These are phyloP conservation scores for Heliconius cydno DNA, from an alignment of 2,888 invertebrate genomes.

Conservation along the genomic window DNA sequence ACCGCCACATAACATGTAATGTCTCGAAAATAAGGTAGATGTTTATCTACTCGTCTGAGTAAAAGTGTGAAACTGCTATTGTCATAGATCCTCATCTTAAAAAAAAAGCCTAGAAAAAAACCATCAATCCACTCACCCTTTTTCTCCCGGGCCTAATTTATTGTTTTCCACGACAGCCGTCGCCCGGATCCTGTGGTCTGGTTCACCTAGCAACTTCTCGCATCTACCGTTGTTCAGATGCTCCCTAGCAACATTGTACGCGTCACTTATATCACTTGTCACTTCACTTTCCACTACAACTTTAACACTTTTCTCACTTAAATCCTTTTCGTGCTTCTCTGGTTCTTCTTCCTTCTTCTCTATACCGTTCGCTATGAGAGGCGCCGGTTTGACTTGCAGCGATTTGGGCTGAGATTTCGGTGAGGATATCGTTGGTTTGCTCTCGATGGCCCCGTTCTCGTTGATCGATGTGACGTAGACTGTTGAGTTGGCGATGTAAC, in stretches of 20 bases:
- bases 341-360: constrained; percentile 63
- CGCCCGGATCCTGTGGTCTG: constrained; percentile 84
- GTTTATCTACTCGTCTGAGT: too few relatives aligned
- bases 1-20: background rate
- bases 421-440: constrained; percentile 76
- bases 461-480: constrained; percentile 92
- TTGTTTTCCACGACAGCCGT: constrained; percentile 85
- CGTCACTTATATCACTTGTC: constrained; percentile 74
- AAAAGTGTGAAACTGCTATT: too few relatives aligned
- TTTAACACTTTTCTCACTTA: constrained; percentile 72
- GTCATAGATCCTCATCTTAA: background rate
- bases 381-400: constrained; percentile 76
- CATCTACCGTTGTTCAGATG: constrained; percentile 87
- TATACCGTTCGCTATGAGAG: constrained; percentile 74
- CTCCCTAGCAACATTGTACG: constrained; percentile 74
- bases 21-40: background rate
- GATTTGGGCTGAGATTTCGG: constrained; percentile 77
- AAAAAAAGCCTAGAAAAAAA: background rate
- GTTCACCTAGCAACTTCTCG: constrained; percentile 88
- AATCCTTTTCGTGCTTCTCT: constrained; percentile 74
- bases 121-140: constrained; percentile 75
- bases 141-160: constrained; percentile 83
- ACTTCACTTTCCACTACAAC: constrained; percentile 65
- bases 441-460: constrained; percentile 79
- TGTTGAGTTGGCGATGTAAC: constrained; percentile 91